Percentiles rank a stretch among this genome's conserved stretches.
Conservation (phyloP, 2,797 vertebrate genomes). For the Austrolebias charrua region DNA sequence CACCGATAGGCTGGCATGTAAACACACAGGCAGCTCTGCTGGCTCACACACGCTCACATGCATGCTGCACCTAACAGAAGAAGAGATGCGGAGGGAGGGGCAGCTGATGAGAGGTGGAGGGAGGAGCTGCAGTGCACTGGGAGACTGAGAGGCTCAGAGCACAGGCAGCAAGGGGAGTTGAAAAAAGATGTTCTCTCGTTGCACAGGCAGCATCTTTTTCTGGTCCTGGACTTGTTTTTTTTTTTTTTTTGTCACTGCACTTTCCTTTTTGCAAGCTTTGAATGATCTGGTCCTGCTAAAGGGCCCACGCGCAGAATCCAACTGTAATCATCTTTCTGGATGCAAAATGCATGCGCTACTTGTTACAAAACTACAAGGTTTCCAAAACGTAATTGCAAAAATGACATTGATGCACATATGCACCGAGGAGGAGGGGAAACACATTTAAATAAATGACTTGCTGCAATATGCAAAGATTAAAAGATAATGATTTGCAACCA, state of each 20-base stretch:
- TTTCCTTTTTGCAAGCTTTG: no score
- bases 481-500: conserved; percentile 23
- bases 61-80: conserved; percentile 76
- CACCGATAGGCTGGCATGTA: conserved; percentile 75
- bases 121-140: conserved; percentile 76
- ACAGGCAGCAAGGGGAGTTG: conserved; percentile 44
- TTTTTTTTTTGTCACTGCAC: conserved; percentile 20
- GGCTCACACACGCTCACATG: conserved; percentile 72
- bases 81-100: conserved; percentile 64
- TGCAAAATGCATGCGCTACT: background rate
- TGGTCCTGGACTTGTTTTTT: conserved; percentile 35
- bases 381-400: background rate
- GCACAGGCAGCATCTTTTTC: conserved; percentile 35
- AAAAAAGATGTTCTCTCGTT: conserved; percentile 58
- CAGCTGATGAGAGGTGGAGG: conserved; percentile 69
- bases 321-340: background rate
- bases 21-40: conserved; percentile 72
- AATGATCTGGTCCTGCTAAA: no score
- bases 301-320: no score
- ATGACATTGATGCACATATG: background rate
- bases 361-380: background rate
- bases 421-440: background rate
- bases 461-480: conserved; percentile 24
- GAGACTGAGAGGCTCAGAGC: conserved; percentile 64
- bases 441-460: background rate